phyloP scores from a whole-genome alignment of 2,113 vertebrate species.

The Odontesthes bonariensis region DNA sequence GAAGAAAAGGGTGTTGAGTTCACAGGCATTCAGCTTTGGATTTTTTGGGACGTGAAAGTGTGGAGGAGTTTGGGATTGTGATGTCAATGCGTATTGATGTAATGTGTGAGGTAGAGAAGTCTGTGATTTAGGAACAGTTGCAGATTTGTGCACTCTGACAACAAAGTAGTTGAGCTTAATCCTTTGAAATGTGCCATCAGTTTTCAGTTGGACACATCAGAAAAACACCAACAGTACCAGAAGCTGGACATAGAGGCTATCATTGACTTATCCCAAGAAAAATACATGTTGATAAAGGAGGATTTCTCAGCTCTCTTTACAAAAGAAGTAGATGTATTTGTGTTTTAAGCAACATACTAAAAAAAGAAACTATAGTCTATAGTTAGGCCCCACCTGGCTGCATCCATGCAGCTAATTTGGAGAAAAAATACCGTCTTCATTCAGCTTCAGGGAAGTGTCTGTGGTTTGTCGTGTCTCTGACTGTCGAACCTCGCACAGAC shows the following conservation, averaged over 20 bases:
- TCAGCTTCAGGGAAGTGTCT: conserved; percentile 23
- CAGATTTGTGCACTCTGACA: not conserved
- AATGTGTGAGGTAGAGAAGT: not conserved
- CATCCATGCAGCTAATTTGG: not conserved
- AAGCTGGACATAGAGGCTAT: too few relatives aligned
- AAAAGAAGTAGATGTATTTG: too few relatives aligned
- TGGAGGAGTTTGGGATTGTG: not conserved
- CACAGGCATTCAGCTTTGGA: not conserved
- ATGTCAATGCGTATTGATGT: not conserved
- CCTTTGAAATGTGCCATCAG: conserved; percentile 17
- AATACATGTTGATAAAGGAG: too few relatives aligned
- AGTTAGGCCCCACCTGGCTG: too few relatives aligned
- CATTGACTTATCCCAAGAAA: not conserved
- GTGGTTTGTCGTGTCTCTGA: conserved; percentile 58
- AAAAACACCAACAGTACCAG: too few relatives aligned
- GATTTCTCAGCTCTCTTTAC: too few relatives aligned
- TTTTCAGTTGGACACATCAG: not conserved
- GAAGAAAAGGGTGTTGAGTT: conserved; percentile 5
- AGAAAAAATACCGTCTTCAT: not conserved
- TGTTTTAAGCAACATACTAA: too few relatives aligned
- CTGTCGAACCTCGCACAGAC: conserved; percentile 46
- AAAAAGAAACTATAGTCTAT: not conserved
- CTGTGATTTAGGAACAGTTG: not conserved
- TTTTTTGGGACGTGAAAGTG: not conserved
- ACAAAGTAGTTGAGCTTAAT: not conserved